phyloP scores from a whole-genome alignment of 2,113 vertebrate genomes.

The Parus major region DNA sequence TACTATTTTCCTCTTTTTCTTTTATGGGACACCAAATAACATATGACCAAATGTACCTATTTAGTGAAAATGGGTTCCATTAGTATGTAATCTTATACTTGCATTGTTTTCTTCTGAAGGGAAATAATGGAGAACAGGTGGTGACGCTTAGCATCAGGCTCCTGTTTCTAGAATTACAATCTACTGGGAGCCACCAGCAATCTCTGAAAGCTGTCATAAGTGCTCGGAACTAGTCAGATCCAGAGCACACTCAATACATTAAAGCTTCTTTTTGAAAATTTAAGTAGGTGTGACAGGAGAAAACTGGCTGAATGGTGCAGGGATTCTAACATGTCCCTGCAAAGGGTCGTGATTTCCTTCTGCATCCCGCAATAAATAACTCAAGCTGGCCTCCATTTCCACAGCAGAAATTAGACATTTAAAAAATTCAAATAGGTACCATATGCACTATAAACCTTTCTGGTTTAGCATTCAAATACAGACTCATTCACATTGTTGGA shows the following conservation, averaged over 20 bases:
- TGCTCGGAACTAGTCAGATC: slow-evolving; percentile 64
- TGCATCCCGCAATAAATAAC: slow-evolving; percentile 67
- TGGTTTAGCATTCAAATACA: slow-evolving; percentile 46
- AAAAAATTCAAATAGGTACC: slow-evolving; percentile 66
- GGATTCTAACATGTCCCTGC: slow-evolving; percentile 39
- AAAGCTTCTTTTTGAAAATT: slow-evolving; percentile 67
- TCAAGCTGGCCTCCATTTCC: slow-evolving; percentile 57
- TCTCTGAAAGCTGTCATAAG: slow-evolving; percentile 71
- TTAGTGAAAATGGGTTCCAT: slow-evolving; percentile 76
- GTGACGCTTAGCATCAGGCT: slow-evolving; percentile 71
- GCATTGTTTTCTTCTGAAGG: slow-evolving; percentile 76
- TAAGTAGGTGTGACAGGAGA: slow-evolving; percentile 72
- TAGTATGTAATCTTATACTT: slow-evolving; percentile 71
- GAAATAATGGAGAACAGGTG: slow-evolving; percentile 76
- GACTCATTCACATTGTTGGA: not conserved
- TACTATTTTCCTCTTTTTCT: slow-evolving; percentile 44
- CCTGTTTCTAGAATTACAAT: slow-evolving; percentile 78
- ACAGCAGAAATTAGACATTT: slow-evolving; percentile 59
- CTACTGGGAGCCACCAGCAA: slow-evolving; percentile 70
- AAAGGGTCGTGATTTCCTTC: slow-evolving; percentile 56
- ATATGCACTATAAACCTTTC: slow-evolving; percentile 43
- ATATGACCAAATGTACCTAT: slow-evolving; percentile 73
- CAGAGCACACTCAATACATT: slow-evolving; percentile 60
- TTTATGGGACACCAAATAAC: slow-evolving; percentile 74
- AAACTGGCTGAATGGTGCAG: slow-evolving; percentile 33